Conservation (phyloP, 2,888 invertebrate genomes). For the Apodemia mormo region DNA sequence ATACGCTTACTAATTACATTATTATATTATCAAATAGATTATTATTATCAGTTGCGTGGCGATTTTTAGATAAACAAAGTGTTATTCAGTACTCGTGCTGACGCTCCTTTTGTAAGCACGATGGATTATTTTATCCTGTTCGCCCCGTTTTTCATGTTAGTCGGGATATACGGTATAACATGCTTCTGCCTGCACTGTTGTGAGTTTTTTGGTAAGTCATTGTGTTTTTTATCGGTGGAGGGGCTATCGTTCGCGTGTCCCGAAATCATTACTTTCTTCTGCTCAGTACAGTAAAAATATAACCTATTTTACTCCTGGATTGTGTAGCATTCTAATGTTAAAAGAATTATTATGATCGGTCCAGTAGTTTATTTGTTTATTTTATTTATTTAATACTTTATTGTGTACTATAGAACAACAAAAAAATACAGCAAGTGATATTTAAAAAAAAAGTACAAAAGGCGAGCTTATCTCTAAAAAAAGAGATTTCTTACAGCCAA, state of each 20-base stretch:
- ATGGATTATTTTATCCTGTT: conserved; percentile 44
- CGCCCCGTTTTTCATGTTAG: conserved; percentile 43
- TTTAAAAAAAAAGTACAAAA: no score
- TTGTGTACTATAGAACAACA: no score
- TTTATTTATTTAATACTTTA: no score
- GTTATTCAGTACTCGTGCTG: background rate
- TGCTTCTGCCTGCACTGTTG: conserved; percentile 59
- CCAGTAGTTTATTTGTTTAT: no score
- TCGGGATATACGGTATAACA: conserved; percentile 48
- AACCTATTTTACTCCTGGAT: no score
- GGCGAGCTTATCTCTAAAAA: no score
- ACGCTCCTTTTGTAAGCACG: conserved; percentile 24
- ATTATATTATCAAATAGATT: conserved; percentile 33
- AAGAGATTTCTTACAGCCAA: no score
- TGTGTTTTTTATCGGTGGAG: background rate
- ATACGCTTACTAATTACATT: conserved; percentile 24
- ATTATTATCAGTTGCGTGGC: conserved; percentile 27
- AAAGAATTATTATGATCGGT: no score
- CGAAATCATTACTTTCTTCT: no score
- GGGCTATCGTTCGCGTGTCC: background rate
- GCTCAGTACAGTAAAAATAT: no score
- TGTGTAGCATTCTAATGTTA: no score
- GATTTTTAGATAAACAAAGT: conserved; percentile 33
- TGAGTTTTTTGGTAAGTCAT: conserved; percentile 53
- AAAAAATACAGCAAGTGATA: no score